phyloP scores from a whole-genome alignment of 2,113 vertebrate genomes.

The Callaeas wilsoni region DNA sequence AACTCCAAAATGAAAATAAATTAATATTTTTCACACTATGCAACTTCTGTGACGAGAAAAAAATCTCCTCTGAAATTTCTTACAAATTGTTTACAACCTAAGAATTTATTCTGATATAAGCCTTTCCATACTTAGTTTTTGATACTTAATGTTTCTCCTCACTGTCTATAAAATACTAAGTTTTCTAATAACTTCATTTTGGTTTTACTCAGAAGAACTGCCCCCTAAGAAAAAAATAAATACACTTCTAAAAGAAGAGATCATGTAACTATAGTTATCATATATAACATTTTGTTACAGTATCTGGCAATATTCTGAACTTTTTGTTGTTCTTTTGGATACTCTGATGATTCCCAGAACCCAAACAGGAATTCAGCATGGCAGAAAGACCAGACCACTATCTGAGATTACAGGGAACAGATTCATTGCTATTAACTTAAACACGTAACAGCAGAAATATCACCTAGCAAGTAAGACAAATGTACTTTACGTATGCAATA shows the following conservation, averaged over 20 bases:
- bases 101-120: neutral
- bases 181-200: neutral
- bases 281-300: neutral
- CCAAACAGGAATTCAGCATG: neutral
- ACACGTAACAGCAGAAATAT: neutral
- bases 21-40: neutral
- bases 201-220: neutral
- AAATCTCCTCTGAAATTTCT: neutral
- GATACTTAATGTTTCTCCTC: neutral
- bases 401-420: neutral
- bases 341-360: neutral
- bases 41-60: neutral
- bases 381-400: neutral
- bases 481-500: neutral
- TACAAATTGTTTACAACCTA: neutral
- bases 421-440: neutral
- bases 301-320: neutral
- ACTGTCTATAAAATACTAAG: neutral
- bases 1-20: neutral
- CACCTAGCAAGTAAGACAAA: neutral
- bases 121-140: neutral
- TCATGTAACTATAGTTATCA: neutral
- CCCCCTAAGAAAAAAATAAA: neutral
- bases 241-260: neutral
- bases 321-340: neutral